Evolutionary conservation across 1,140 invertebrate species (phyloP).

Genomic region (Oncopodura yosiiana): DNA sequence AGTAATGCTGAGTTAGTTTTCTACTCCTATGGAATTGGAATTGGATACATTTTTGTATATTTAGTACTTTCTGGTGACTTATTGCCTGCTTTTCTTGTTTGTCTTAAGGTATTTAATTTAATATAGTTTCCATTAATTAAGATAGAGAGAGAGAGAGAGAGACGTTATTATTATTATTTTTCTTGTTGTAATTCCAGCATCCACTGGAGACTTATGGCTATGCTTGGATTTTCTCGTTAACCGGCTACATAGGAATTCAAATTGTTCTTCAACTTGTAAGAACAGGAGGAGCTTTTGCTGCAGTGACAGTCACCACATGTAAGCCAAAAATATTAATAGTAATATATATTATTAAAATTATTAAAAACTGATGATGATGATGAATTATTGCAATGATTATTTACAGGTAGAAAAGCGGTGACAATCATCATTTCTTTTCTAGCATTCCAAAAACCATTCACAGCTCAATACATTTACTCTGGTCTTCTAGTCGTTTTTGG

Average conservation of each 20-base stretch:
- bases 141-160: conserved; percentile 39
- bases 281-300: conserved; percentile 75
- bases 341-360: not conserved
- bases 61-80: conserved; percentile 64
- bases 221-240: conserved; percentile 71
- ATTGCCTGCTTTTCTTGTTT: conserved; percentile 63
- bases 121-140: conserved; percentile 1
- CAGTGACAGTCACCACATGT: conserved; percentile 79
- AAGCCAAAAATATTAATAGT: no score
- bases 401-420: conserved; percentile 82
- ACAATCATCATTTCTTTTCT: conserved; percentile 87
- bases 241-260: conserved; percentile 85
- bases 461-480: conserved; percentile 84
- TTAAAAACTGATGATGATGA: conserved; percentile 36
- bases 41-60: conserved; percentile 69
- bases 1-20: conserved; percentile 85
- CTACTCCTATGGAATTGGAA: conserved; percentile 84
- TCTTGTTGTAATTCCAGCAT: conserved; percentile 44
- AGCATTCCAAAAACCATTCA: conserved; percentile 89
- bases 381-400: conserved; percentile 49
- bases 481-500: conserved; percentile 74
- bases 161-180: conserved; percentile 10
- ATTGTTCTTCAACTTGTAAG: conserved; percentile 79
- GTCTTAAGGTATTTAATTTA: conserved; percentile 54
- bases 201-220: conserved; percentile 71